Base-by-base conservation (phyloP, 53 echinoderm and acorn worm genomes). In the Hippasteria phrygiana region DNA sequence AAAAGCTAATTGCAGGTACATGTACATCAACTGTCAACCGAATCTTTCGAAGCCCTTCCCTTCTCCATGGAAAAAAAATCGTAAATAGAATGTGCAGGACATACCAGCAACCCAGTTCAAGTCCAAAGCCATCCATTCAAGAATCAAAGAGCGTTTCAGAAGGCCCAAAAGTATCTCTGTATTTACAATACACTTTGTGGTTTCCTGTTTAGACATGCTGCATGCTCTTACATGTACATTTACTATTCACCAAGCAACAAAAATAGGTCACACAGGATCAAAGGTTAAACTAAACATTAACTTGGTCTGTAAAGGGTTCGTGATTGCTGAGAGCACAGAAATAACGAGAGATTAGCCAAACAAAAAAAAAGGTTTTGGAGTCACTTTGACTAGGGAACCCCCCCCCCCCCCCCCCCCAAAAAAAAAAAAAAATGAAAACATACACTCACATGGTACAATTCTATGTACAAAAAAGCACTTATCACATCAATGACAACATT, bases 181-280 rank as follows among this genome's bases (percentile, higher is more conserved):
- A 37, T 77, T 77, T 54, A 77, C 77, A 55, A 43, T 74, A 38
- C 45, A 46, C 74, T 74, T 22, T 24, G 59, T 17, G 17, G 47
- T 22, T 47, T 47, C 29, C 26, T 11, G 26, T 22, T 12, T 46
- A 11, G 18, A 2, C 34, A 1, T 22, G 32, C 46, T 20, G 45
- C 14, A 43, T 27, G 27, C 16, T 13, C 27, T 63, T 5, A 63
- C 64, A 27, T 27, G 59, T 59, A 24, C 26, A 24, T 59, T 59
- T 5, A 24, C 27, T 45, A 11, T 11, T 45, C 46, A 45, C 46
- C 46, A 45, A 5, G 46, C 11, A 45, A 59, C n/a, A 59, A 8
- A 59, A 20, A 59, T 59, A 59, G 59, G 22, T 22, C 26, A 9
- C 59, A 14, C 16, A 20, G 26, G 59, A 59, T 59, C 59, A 59